Evolutionary conservation across 2,888 invertebrate species (phyloP).

Genomic region (Desoria tigrina): DNA sequence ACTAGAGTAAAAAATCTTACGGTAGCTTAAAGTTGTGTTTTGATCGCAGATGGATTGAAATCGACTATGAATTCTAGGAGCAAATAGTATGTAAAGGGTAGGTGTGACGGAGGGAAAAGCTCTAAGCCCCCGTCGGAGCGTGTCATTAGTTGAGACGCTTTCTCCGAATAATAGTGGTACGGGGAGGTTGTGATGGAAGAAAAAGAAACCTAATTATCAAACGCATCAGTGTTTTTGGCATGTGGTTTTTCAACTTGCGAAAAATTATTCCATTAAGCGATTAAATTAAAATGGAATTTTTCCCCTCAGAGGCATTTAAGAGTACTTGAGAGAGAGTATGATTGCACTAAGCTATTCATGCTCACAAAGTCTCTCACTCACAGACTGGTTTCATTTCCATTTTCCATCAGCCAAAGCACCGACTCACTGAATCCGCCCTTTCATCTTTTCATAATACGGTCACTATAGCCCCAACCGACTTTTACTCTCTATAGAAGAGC

Average conservation of each 20-base stretch:
- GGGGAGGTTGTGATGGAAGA: slow-evolving; percentile 11
- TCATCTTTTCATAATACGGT: background rate
- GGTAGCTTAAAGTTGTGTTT: no score
- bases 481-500: slow-evolving; percentile 4
- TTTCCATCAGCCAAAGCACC: slow-evolving; percentile 8
- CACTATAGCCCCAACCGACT: background rate
- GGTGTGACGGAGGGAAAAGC: background rate
- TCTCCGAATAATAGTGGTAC: slow-evolving; percentile 15
- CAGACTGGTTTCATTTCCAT: slow-evolving; percentile 12
- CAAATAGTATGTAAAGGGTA: no score
- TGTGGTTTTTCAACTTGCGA: slow-evolving; percentile 52
- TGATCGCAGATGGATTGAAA: no score
- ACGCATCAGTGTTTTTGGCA: slow-evolving; percentile 54
- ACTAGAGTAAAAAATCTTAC: no score
- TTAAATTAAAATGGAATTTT: slow-evolving; percentile 50
- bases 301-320: slow-evolving; percentile 28
- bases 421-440: background rate
- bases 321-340: slow-evolving; percentile 12
- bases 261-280: slow-evolving; percentile 54
- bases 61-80: no score
- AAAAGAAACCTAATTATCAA: slow-evolving; percentile 53
- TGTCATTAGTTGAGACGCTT: slow-evolving; percentile 11
- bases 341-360: slow-evolving; percentile 18
- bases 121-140: background rate
- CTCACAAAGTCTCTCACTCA: slow-evolving; percentile 8